Conservation (phyloP, 1,140 invertebrate species). For the Catajapyx aquilonaris region DNA sequence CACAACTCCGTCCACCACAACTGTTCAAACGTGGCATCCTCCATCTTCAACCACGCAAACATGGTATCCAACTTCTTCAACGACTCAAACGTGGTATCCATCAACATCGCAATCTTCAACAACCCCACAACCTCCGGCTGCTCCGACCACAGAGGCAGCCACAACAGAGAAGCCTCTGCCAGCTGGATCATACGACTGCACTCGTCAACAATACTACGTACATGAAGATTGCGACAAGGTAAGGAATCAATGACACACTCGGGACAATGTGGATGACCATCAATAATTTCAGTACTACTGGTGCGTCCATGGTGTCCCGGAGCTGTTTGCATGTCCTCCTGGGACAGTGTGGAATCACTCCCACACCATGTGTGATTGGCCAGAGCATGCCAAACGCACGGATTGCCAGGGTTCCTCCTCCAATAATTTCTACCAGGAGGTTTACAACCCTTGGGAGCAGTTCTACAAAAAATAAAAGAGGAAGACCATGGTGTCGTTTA, state of each 20-base stretch:
- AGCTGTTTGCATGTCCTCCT: conserved; percentile 43
- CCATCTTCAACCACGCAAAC: conserved; percentile 13
- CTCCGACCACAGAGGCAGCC: conserved; percentile 2
- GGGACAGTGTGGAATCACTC: conserved; percentile 50
- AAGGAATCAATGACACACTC: conserved; percentile 9
- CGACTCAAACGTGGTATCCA: conserved; percentile 14
- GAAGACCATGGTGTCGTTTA: neutral
- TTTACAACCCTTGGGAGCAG: neutral
- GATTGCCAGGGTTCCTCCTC: neutral
- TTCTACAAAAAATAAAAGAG: neutral
- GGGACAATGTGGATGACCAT: neutral
- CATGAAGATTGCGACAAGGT: conserved; percentile 39
- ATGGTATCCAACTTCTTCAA: conserved; percentile 14
- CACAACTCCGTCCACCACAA: conserved; percentile 12
- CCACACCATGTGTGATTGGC: conserved; percentile 54
- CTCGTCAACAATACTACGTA: conserved; percentile 36
- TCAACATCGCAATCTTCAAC: conserved; percentile 9
- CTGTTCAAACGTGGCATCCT: conserved; percentile 12
- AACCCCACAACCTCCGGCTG: conserved; percentile 17
- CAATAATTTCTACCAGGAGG: neutral
- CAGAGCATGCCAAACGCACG: conserved; percentile 29
- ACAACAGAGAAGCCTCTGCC: neutral
- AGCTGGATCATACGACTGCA: conserved; percentile 20
- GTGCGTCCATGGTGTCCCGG: conserved; percentile 47
- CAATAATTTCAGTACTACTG: conserved; percentile 43